Percentiles rank a stretch among this genome's conserved stretches.
Evolutionary conservation across 2,797 vertebrate genomes (phyloP).

Genomic region (Gorsachius magnificus): DNA sequence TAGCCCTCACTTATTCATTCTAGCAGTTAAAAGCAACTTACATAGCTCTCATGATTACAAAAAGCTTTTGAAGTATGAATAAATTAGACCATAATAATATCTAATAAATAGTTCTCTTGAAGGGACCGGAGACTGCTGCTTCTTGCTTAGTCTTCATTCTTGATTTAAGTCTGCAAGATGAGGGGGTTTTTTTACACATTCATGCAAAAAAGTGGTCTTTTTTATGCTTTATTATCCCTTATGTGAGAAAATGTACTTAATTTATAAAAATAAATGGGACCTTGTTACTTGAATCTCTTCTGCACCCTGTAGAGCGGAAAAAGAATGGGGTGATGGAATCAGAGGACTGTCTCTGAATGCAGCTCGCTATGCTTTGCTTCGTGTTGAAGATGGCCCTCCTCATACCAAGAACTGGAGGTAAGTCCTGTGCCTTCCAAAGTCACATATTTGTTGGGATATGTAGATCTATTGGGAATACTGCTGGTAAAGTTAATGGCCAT

Average conservation of each 20-base stretch:
- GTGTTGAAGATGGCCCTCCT: slow-evolving; percentile 89
- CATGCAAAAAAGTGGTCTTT: background rate
- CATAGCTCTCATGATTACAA: background rate
- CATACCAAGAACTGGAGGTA: slow-evolving; percentile 99
- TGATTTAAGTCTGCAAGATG: background rate
- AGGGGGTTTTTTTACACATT: background rate
- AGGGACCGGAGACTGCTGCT: background rate
- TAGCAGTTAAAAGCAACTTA: background rate
- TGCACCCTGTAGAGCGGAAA: slow-evolving; percentile 85
- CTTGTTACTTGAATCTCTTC: background rate
- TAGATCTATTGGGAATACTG: background rate
- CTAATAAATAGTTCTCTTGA: background rate
- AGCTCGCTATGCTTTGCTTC: slow-evolving; percentile 91
- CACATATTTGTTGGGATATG: background rate
- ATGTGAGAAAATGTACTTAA: background rate
- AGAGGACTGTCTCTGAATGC: slow-evolving; percentile 92
- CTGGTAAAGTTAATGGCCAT: background rate
- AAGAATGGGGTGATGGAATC: slow-evolving; percentile 97
- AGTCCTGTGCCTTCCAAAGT: fast-evolving
- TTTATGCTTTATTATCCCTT: background rate
- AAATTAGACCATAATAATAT: background rate
- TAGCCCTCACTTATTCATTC: background rate
- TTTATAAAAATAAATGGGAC: background rate
- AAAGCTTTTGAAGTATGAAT: background rate
- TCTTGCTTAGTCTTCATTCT: background rate